phyloP scores from a whole-genome alignment of 1,140 invertebrate species.

The Pseudomyrmex dendroicus region DNA sequence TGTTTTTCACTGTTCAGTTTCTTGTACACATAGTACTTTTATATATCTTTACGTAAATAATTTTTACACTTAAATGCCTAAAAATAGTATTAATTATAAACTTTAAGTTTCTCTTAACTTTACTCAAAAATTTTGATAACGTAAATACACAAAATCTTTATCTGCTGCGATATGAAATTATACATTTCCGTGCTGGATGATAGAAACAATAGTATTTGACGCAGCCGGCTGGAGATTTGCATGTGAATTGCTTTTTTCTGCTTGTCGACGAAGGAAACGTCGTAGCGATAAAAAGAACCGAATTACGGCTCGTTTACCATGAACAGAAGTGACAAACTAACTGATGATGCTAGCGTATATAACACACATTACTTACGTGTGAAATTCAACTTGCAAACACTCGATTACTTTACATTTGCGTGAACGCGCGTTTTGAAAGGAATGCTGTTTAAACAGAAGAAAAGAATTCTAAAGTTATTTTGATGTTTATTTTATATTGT shows the following conservation, averaged over 20 bases:
- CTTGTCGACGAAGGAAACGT: constrained; percentile 55
- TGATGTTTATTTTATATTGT: not conserved
- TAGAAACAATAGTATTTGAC: constrained; percentile 50
- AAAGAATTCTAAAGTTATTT: not conserved
- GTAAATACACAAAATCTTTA: not conserved
- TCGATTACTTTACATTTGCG: not conserved
- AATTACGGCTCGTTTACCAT: constrained; percentile 19
- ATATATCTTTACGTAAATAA: not conserved
- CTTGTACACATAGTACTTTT: too few relatives aligned
- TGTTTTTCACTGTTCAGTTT: not conserved
- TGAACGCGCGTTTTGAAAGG: not conserved
- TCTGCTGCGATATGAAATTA: constrained; percentile 30
- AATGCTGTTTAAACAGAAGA: constrained; percentile 13
- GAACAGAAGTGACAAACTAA: constrained; percentile 41
- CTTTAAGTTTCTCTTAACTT: not conserved
- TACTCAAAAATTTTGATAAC: not conserved
- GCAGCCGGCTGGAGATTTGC: constrained; percentile 64
- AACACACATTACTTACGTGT: too few relatives aligned
- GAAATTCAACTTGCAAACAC: constrained; percentile 15
- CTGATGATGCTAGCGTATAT: constrained; percentile 16
- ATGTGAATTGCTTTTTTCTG: constrained; percentile 69
- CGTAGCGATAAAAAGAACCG: constrained; percentile 2
- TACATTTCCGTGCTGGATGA: constrained; percentile 41
- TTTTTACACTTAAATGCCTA: not conserved
- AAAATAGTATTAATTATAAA: not conserved